A percentile compares a stretch with the other conserved stretches of the same genome.
Conservation (phyloP, 2,113 vertebrate genomes). For the Sigmodon hispidus region DNA sequence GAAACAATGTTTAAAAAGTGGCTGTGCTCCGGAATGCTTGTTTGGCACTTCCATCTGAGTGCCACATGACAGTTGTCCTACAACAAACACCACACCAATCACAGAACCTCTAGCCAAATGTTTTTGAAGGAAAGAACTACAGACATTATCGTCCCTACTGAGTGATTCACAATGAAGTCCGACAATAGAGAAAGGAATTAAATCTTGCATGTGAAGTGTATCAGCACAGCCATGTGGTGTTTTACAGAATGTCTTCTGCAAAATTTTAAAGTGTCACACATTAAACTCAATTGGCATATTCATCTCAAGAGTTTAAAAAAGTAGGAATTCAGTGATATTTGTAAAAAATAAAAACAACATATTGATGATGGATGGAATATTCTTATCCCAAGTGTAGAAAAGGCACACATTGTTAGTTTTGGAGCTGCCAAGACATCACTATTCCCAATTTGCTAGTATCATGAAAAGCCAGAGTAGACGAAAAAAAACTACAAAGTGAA, state of each 20-base stretch:
- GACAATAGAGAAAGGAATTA: neutral
- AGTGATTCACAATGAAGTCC: neutral
- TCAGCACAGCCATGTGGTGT: neutral
- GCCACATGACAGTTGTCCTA: conserved; percentile 9
- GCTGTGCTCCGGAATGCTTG: conserved; percentile 34
- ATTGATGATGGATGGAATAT: neutral
- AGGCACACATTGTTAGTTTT: neutral
- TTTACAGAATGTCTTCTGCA: neutral
- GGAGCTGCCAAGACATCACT: neutral
- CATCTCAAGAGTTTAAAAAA: neutral
- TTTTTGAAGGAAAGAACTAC: neutral
- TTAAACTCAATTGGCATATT: neutral
- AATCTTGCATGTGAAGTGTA: neutral
- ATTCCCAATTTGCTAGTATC: neutral
- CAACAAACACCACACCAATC: conserved; percentile 2
- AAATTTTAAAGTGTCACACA: conserved; percentile 40
- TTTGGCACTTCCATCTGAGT: neutral
- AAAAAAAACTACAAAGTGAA: neutral
- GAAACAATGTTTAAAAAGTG: neutral
- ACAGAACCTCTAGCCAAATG: neutral
- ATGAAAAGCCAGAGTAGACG: neutral
- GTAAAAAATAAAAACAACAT: neutral
- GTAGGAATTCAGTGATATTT: conserved; percentile 4
- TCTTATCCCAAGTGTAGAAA: neutral
- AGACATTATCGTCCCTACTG: neutral